phyloP scores from a whole-genome alignment of 2,797 vertebrate genomes.

The Setipinna tenuifilis region DNA sequence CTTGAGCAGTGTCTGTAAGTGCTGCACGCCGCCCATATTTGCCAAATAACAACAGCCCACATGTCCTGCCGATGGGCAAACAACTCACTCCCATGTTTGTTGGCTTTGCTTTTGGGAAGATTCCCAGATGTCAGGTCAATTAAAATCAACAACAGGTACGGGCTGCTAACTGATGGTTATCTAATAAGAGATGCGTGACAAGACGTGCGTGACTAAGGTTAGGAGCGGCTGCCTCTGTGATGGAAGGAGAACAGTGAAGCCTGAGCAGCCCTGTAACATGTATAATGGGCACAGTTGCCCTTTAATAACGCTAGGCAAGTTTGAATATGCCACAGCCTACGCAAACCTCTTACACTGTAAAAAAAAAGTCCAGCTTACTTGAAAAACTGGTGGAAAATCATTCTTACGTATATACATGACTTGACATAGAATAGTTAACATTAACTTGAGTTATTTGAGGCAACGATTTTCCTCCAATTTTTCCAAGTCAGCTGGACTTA shows the following conservation, averaged over 20 bases:
- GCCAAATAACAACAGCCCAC: background rate
- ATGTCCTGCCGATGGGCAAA: background rate
- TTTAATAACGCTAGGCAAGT: too few species aligned
- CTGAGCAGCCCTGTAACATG: background rate
- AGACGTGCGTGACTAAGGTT: background rate
- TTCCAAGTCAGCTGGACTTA: too few species aligned
- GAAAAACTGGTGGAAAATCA: too few species aligned
- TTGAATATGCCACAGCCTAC: too few species aligned
- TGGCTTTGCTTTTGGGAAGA: background rate
- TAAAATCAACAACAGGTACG: background rate
- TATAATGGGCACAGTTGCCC: background rate
- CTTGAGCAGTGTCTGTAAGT: background rate
- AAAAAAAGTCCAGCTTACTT: too few species aligned
- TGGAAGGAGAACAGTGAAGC: background rate
- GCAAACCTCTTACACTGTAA: too few species aligned
- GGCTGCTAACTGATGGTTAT: background rate
- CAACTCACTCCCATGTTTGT: background rate
- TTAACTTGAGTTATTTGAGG: too few species aligned
- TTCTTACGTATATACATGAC: too few species aligned
- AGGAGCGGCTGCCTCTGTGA: background rate
- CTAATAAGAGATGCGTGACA: background rate
- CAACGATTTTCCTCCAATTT: too few species aligned
- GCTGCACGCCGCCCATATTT: background rate
- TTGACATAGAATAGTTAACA: too few species aligned
- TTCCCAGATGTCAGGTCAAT: background rate